Conservation (phyloP, 2,888 invertebrate species). For the Lasius platythorax region DNA sequence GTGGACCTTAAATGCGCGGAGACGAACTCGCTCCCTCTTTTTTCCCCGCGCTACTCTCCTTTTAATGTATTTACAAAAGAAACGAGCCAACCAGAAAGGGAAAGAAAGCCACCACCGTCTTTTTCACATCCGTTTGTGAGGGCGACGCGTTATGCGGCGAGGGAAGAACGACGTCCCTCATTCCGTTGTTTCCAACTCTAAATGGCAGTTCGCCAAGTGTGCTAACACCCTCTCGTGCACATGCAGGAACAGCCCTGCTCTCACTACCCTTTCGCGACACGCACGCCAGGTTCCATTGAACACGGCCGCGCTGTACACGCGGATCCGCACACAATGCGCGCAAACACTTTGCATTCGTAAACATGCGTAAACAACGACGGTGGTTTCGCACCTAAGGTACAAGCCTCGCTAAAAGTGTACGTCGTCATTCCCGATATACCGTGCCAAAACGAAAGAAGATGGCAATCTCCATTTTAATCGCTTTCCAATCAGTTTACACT, state of each 20-base stretch:
- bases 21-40: constrained; percentile 19
- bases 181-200: constrained; percentile 77
- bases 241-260: constrained; percentile 70
- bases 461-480: neutral
- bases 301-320: constrained; percentile 74
- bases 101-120: constrained; percentile 75
- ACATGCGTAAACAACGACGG: constrained; percentile 84
- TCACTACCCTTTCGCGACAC: constrained; percentile 72
- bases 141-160: constrained; percentile 67
- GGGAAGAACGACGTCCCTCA: constrained; percentile 74
- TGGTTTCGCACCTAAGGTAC: constrained; percentile 83
- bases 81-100: constrained; percentile 60
- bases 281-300: constrained; percentile 80
- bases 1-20: constrained; percentile 43
- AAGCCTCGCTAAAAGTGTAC: constrained; percentile 68
- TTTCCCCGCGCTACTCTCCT: constrained; percentile 27
- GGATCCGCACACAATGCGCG: constrained; percentile 83
- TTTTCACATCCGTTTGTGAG: constrained; percentile 77
- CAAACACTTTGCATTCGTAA: constrained; percentile 86
- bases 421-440: neutral
- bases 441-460: neutral
- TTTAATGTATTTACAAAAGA: constrained; percentile 73
- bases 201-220: constrained; percentile 84
- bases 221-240: constrained; percentile 80
- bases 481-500: neutral